Base-by-base conservation (phyloP, 2,888 invertebrate species). In the Scelioninae gen. 2 region DNA sequence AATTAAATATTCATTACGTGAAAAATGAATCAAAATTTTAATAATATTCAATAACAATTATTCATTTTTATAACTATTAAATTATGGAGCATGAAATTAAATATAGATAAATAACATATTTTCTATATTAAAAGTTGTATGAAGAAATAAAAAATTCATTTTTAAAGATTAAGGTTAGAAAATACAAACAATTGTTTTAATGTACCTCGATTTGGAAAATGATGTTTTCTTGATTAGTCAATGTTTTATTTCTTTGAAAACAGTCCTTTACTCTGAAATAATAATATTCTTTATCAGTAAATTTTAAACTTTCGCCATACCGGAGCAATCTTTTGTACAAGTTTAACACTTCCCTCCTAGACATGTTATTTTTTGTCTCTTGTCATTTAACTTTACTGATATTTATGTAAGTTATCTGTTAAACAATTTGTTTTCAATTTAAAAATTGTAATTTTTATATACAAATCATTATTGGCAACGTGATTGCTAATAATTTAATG, bases 251-350 rank as follows among this genome's bases (percentile, higher is more conserved):
- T 43, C 88, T 88, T 76, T 89, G 88, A 86, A 97, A 97, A 85
- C 94, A 94, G 15, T 87, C 83, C 39, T 90, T 88, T 58, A 97
- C 89, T 84, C 93, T 89, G n/a, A 87, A 87, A 63, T 88, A 87
- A 83, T 92, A 96, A 83, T 93, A 96, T 1, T 87, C 83, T 81
- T 93, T 92, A 82, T 97, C 94, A 0, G 96, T 96, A 13, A 91
- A 89, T 79, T 91, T 89, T 64, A 97, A 86, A 63, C 90, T 89
- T 82, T 92, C 90, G 0, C 96, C 94, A 88, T 96, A 96, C 31
- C 91, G 87, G 69, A 96, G 86, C 68, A 95, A 87, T 83, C 92
- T 90, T 86, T 93, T 94, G 83, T 96, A 97, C 33, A 97, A 88
- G 77, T 87, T 89, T 52, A 96, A 86, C 74, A 95, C 88, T 83